Conservation (phyloP, 2,113 vertebrate genomes). For the Daphoenositta chrysoptera region DNA sequence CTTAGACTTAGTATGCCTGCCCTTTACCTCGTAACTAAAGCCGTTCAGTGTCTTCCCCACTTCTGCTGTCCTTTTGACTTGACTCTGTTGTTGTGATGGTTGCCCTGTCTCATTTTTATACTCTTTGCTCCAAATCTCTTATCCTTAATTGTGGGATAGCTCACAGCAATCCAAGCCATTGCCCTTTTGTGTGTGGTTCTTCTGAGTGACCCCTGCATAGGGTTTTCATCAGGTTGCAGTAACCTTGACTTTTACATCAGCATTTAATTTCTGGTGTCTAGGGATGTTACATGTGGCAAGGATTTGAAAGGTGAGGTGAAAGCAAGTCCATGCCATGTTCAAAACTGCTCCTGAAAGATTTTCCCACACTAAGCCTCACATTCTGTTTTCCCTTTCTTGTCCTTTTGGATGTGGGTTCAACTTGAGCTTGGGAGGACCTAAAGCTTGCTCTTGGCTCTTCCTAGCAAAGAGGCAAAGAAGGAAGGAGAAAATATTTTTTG, state of each 20-base stretch:
- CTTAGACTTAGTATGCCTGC: background rate
- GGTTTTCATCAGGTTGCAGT: background rate
- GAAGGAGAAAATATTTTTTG: background rate
- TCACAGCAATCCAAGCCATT: background rate
- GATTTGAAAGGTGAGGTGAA: background rate
- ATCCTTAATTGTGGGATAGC: background rate
- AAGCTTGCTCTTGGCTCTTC: background rate
- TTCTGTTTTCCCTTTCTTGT: background rate
- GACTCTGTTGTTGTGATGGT: accelerated
- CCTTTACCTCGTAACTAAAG: background rate
- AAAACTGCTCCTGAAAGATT: background rate
- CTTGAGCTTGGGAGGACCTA: background rate
- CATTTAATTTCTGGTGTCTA: background rate
- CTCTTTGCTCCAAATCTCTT: background rate
- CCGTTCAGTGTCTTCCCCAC: background rate
- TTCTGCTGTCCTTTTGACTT: background rate
- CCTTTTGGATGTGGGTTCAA: background rate
- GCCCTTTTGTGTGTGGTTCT: background rate
- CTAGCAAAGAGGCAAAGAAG: background rate
- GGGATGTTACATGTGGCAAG: background rate
- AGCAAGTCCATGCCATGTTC: background rate
- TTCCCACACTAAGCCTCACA: background rate
- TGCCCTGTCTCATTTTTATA: background rate
- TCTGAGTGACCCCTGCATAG: background rate
- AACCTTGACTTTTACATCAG: background rate